These are phyloP conservation scores for Pseudopipra pipra DNA, from an alignment of 2,113 vertebrate genomes.

Conservation along the genomic window DNA sequence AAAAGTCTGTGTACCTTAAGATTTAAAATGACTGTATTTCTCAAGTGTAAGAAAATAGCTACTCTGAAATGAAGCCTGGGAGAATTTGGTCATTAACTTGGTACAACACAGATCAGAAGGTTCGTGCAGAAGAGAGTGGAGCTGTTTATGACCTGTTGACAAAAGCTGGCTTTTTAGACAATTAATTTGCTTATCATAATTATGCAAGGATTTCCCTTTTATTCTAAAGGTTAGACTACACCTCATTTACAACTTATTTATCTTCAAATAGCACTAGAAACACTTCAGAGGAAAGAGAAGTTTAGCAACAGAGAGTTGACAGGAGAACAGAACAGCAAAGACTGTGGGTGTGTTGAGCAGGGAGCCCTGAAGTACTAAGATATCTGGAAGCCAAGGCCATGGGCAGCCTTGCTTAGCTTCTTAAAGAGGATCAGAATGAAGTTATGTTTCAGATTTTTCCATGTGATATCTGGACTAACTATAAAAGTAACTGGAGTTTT, in stretches of 20 bases:
- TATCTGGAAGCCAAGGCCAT: background rate
- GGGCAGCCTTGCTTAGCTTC: background rate
- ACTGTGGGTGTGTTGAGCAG: fast-evolving
- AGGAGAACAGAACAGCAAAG: background rate
- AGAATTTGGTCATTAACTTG: background rate
- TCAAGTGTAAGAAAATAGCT: background rate
- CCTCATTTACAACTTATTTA: background rate
- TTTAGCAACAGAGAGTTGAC: background rate
- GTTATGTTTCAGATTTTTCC: background rate
- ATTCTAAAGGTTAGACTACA: background rate
- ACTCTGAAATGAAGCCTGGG: background rate
- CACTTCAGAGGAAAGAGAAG: background rate
- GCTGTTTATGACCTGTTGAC: background rate
- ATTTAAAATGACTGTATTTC: background rate
- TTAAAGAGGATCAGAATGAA: background rate
- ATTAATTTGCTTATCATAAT: background rate
- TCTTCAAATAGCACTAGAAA: background rate
- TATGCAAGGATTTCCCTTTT: background rate
- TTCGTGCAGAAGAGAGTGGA: background rate
- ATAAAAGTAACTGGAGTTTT: background rate
- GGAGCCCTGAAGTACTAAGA: background rate
- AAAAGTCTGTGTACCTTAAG: background rate
- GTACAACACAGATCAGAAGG: background rate
- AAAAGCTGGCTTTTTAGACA: background rate
- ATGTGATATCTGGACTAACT: background rate